phyloP scores from a whole-genome alignment of 2,797 vertebrate genomes.

The Mionectes olivaceus region DNA sequence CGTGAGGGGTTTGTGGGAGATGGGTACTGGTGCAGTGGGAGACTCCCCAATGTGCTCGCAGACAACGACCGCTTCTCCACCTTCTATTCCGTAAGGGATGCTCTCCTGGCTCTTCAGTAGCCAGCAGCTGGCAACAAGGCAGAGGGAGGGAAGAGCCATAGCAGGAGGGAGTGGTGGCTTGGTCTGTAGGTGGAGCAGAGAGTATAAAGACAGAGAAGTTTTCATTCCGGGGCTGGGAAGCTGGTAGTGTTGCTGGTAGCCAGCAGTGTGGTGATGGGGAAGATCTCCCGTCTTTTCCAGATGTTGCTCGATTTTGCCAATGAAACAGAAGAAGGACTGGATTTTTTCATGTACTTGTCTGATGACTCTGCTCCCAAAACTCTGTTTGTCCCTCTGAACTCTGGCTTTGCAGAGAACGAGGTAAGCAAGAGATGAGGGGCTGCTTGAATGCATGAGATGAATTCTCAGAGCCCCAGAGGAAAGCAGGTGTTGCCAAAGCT shows the following conservation, averaged over 20 bases:
- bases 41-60: slow-evolving; percentile 86
- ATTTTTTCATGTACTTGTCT: slow-evolving; percentile 85
- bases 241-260: neutral
- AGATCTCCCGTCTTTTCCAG: slow-evolving; percentile 66
- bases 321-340: slow-evolving; percentile 78
- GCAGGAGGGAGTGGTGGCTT: neutral
- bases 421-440: slow-evolving; percentile 64
- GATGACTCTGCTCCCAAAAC: slow-evolving; percentile 84
- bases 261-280: neutral
- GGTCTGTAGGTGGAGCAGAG: rapidly evolving
- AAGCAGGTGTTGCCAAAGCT: neutral
- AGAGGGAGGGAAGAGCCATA: neutral
- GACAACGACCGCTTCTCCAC: slow-evolving; percentile 84
- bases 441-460: rapidly evolving
- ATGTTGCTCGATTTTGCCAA: slow-evolving; percentile 86
- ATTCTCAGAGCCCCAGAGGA: neutral
- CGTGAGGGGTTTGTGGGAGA: slow-evolving; percentile 85
- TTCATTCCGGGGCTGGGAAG: neutral
- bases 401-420: slow-evolving; percentile 86
- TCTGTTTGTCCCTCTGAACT: slow-evolving; percentile 90
- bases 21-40: slow-evolving; percentile 88
- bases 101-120: neutral
- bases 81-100: slow-evolving; percentile 87
- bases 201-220: neutral
- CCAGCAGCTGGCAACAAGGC: neutral